Evolutionary conservation across 2,888 invertebrate genomes (phyloP), one percentile per base, ranked within the genome.

Genomic region (Cryptophagus acutangulus): DNA sequence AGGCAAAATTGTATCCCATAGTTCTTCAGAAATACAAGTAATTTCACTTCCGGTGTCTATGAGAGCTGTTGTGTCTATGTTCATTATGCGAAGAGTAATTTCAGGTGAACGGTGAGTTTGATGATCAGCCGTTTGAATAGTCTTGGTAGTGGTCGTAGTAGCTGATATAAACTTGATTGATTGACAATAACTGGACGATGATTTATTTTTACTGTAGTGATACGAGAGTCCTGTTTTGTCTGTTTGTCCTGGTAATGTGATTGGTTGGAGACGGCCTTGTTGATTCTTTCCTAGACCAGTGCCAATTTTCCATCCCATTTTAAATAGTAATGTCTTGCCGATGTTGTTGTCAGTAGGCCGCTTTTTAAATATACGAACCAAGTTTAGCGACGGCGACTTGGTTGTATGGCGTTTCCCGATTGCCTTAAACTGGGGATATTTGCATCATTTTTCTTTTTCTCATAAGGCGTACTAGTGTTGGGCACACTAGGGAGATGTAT

Each of bases 1-100:
- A 8, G 14, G 2, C 17, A 26, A n/a, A n/a, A 39, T 39, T 2
- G 35, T 8, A 1, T n/a, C 2, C 9, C 18, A 40, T 2, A 35
- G 9, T 31, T 41, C 41, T 13, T 41, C 41, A 2, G 36, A 36
- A 6, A 41, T 10, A 13, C 36, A 36, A 17, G 41, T 31, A 16
- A 41, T 9, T 25, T 41, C 41, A 14, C 31, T 36, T n/a, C 41
- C 41, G n/a, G 36, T 41, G 17, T 41, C 41, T 12, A 41, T 8
- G 6, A 41, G 10, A 1, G 41, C 33, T 2, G 3, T 24, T 10
- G 30, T 36, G 25, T 1, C 2, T 2, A 14, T 18, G 9, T 10
- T 33, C 16, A n/a, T 38, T 30, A 38, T 3, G 3, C 5, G 9
- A 3, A 31, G 15, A n/a, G 4, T 3, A 3, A 31, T 13, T 15